A percentile compares a stretch with the other conserved stretches of the same genome.
Conservation (phyloP, 2,797 vertebrate species). For the Centroberyx gerrardi region DNA sequence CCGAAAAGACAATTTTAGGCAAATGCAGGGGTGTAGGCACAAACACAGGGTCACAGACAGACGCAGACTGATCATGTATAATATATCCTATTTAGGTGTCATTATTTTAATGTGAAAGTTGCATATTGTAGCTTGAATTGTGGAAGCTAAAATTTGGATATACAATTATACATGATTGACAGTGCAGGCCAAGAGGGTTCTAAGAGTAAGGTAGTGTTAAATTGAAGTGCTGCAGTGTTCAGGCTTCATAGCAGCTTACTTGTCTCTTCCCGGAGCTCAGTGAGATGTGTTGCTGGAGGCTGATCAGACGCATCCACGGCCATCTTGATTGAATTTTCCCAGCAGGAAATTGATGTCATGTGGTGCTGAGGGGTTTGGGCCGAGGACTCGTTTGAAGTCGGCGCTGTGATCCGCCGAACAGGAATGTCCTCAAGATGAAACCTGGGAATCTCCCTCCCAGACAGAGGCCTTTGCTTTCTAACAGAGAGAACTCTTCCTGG, state of each 20-base stretch:
- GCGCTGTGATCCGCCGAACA: not conserved
- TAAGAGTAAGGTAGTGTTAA: too few species aligned
- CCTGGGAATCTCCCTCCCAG: constrained; percentile 44
- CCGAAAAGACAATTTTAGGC: too few species aligned
- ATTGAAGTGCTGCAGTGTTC: not conserved
- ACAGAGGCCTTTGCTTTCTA: constrained; percentile 8
- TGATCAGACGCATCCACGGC: constrained; percentile 43
- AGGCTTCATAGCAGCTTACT: not conserved
- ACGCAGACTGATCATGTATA: too few species aligned
- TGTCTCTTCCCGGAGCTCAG: constrained; percentile 7
- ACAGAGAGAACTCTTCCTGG: not conserved
- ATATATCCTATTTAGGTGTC: too few species aligned
- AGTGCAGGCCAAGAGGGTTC: too few species aligned
- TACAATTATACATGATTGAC: too few species aligned
- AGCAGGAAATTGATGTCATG: constrained; percentile 74
- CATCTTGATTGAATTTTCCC: constrained; percentile 80
- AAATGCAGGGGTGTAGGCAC: too few species aligned
- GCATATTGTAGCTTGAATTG: too few species aligned
- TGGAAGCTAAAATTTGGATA: not conserved
- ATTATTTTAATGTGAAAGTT: too few species aligned
- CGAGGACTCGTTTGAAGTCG: constrained; percentile 26
- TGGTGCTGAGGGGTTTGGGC: constrained; percentile 63
- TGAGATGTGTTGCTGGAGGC: constrained; percentile 30
- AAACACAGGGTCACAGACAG: too few species aligned
- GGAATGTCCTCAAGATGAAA: constrained; percentile 66